Evolutionary conservation across 2,888 invertebrate species (phyloP), one percentile per base, ranked within the genome.

Genomic region (Aromia moschata): DNA sequence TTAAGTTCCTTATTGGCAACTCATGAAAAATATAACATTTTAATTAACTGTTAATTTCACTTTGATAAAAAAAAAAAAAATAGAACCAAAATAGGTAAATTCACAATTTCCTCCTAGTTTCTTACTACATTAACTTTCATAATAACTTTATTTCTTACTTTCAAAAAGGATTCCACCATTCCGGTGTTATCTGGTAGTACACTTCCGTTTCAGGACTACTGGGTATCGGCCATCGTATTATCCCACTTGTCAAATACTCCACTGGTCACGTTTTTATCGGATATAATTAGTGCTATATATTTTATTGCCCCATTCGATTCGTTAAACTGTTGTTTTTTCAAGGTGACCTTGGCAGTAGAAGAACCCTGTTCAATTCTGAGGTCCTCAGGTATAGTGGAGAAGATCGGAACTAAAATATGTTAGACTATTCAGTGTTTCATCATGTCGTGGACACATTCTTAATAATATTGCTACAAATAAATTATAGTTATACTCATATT

Each of bases 151-250:
- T n/a, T n/a, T n/a, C n/a, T n/a, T n/a, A n/a, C n/a, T n/a, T n/a
- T n/a, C n/a, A 46, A 44, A 77, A 77, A 2, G 80, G 80, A 41
- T 75, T 69, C 80, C 80, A 80, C 52, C 64, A 64, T 25, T 73
- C 66, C 10, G 77, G 74, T 1, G 83, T 83, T 0, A 82, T 78
- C 72, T 84, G 83, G 68, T 82, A 82, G 53, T 80, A 79, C 2
- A 69, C 54, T 5, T 62, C 55, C 10, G 56, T 57, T 12, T 75
- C 75, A 10, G 76, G 69, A 16, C 65, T 70, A 72, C 78, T 79
- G 0, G 72, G 66, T 7, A 67, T 40, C 0, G 84, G 83, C 84
- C 84, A 84, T 52, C 1, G 18, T 43, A 17, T 57, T 67, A 30
- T 77, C 61, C 67, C 82, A 77, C 10, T 15, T 5, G 7, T 40